Conservation (phyloP, 2,888 invertebrate genomes). For the Stenoptilia bipunctidactyla region DNA sequence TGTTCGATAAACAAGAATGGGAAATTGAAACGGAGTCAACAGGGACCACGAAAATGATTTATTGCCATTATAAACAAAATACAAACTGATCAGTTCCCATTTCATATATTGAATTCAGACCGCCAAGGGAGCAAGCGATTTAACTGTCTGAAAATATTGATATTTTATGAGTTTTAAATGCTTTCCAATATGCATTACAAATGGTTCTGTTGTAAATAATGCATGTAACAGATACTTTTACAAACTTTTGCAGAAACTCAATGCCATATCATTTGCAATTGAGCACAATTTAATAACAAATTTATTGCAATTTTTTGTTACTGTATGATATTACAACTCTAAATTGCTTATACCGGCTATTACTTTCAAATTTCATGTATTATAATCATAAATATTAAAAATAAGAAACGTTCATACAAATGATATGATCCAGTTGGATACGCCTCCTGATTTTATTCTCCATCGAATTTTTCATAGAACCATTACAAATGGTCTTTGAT, state of each 20-base stretch:
- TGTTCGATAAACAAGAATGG: constrained; percentile 61
- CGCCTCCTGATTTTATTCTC: constrained; percentile 62
- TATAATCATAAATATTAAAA: constrained; percentile 34
- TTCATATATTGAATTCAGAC: constrained; percentile 49
- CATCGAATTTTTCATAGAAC: constrained; percentile 54
- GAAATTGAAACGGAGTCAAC: constrained; percentile 66
- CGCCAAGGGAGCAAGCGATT: constrained; percentile 33
- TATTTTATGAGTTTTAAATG: constrained; percentile 24
- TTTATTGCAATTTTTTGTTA: no score
- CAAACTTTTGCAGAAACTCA: no score
- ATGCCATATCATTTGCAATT: no score
- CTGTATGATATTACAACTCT: no score
- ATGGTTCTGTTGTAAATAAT: not conserved
- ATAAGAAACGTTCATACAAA: constrained; percentile 47
- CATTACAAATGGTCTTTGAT: constrained; percentile 37
- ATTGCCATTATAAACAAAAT: constrained; percentile 65
- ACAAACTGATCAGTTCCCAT: constrained; percentile 61
- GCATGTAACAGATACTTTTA: no score
- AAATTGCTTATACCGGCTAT: not conserved
- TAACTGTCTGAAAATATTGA: constrained; percentile 16
- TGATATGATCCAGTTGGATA: constrained; percentile 66
- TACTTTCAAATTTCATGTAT: not conserved
- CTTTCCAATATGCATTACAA: constrained; percentile 6
- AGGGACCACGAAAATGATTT: constrained; percentile 59
- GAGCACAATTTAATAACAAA: constrained; percentile 3